phyloP scores from a whole-genome alignment of 2,113 vertebrate genomes.

The Raja brachyura region DNA sequence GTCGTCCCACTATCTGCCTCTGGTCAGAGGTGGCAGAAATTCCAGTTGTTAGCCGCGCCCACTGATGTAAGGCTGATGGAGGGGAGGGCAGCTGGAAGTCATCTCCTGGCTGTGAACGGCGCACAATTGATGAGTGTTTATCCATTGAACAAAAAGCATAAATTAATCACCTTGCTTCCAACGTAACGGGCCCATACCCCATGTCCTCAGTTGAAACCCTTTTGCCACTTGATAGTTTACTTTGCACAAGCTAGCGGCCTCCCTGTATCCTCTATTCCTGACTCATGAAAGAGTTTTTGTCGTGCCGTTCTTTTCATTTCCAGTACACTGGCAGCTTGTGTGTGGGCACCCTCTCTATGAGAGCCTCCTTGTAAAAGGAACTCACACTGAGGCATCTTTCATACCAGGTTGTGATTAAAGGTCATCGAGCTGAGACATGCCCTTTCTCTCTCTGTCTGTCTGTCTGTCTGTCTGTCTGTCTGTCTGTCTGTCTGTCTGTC shows the following conservation, averaged over 20 bases:
- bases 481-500: too few relatives aligned
- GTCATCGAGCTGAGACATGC: too few relatives aligned
- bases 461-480: too few relatives aligned
- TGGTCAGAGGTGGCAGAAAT: not conserved
- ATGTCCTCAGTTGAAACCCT: not conserved
- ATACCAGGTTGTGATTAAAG: not conserved
- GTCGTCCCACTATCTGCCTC: too few relatives aligned
- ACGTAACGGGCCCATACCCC: not conserved
- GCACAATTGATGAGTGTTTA: not conserved
- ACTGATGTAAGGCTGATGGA: not conserved
- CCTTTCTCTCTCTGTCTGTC: too few relatives aligned
- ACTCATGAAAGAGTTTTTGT: slow-evolving; percentile 34
- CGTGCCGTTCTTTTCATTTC: not conserved
- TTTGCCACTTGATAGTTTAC: slow-evolving; percentile 1
- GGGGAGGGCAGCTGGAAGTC: not conserved
- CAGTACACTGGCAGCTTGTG: not conserved
- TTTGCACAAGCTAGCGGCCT: not conserved
- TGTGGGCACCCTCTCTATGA: not conserved
- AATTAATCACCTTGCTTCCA: not conserved
- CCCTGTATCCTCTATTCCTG: not conserved
- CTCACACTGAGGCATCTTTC: not conserved
- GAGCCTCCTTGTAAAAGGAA: not conserved
- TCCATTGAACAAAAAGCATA: not conserved
- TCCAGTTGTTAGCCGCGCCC: not conserved
- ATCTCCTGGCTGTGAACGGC: not conserved